Conservation (phyloP, 1,140 invertebrate genomes). For the Conopomorpha cramerella region DNA sequence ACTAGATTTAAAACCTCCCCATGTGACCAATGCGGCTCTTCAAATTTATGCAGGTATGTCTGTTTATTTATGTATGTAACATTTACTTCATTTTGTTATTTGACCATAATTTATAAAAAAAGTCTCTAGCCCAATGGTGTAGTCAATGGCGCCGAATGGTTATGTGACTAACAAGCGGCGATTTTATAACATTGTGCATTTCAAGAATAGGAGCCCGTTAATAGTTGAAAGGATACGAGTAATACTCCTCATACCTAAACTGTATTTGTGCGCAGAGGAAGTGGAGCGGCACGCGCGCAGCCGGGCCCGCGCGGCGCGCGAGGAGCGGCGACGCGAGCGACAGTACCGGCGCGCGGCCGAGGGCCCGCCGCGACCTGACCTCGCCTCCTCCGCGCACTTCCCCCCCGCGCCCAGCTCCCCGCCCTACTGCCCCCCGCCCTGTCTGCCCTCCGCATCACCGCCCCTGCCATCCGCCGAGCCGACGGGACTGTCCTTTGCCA, state of each 20-base stretch:
- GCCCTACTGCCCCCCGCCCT: constrained; percentile 2
- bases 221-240: not conserved
- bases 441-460: too few species aligned
- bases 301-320: constrained; percentile 29
- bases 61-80: not conserved
- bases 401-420: constrained; percentile 10
- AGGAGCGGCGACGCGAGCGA: constrained; percentile 37
- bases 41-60: constrained; percentile 67
- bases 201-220: not conserved
- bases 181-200: not conserved
- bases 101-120: too few species aligned
- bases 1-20: constrained; percentile 74
- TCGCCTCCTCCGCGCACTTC: constrained; percentile 24
- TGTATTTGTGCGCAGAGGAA: constrained; percentile 22
- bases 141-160: too few species aligned
- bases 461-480: too few species aligned
- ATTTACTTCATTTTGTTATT: too few species aligned
- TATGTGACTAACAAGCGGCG: too few species aligned
- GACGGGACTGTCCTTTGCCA: constrained; percentile 66
- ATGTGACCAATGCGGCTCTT: constrained; percentile 71
- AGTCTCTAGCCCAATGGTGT: too few species aligned
- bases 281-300: constrained; percentile 28
- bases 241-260: constrained; percentile 1
- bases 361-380: constrained; percentile 33
- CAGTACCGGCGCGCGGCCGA: constrained; percentile 30